Evolutionary conservation across 2,113 vertebrate genomes (phyloP).

Genomic region (Catharus bicknelli): DNA sequence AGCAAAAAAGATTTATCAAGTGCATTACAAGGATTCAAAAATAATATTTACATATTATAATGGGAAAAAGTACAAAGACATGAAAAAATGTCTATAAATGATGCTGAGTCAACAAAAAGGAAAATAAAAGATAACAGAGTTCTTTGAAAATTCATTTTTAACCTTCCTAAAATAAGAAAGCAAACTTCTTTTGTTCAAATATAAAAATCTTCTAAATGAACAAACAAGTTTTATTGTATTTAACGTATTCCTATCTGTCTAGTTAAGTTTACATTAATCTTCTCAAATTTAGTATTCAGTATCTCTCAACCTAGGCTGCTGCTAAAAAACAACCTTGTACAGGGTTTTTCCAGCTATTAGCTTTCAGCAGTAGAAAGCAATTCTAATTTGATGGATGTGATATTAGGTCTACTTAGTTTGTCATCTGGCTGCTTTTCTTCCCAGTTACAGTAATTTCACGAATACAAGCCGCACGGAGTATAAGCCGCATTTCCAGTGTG

Average conservation of each 20-base stretch:
- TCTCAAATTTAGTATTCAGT: neutral
- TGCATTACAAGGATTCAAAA: neutral
- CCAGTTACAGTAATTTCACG: neutral
- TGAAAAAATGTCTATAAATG: neutral
- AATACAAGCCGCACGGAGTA: too few species aligned
- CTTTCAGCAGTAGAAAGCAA: neutral
- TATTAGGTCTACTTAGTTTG: neutral
- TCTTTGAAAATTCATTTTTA: conserved; percentile 26
- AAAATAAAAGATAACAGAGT: neutral
- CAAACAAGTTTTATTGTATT: neutral
- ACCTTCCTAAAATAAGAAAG: neutral
- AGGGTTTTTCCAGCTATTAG: neutral
- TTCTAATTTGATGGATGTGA: neutral
- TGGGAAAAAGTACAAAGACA: neutral
- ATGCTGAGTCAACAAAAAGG: conserved; percentile 14
- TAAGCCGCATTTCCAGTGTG: too few species aligned
- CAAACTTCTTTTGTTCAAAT: neutral
- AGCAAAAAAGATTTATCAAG: neutral
- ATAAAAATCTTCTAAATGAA: neutral
- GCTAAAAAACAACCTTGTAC: neutral
- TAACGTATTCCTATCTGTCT: neutral
- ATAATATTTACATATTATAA: conserved; percentile 38
- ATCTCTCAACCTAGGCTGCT: neutral
- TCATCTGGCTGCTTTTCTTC: neutral
- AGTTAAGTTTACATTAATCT: neutral